These are phyloP conservation scores for Bombus soroeensis DNA, from an alignment of 1,140 invertebrate genomes.

Conservation along the genomic window DNA sequence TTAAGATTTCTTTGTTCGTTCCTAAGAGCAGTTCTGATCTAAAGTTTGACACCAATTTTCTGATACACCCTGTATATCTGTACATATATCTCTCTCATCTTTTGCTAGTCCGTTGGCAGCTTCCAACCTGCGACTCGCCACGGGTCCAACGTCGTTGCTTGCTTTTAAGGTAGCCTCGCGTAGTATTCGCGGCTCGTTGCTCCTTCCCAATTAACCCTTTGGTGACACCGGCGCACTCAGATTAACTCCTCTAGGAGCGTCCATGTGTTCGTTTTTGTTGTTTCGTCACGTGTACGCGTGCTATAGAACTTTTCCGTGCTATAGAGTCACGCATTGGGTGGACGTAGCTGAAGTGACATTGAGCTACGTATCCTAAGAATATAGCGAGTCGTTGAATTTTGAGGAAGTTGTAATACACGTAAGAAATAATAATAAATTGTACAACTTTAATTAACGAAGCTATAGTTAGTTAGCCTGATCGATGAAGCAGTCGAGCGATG, in stretches of 20 bases:
- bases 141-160: not conserved
- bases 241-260: constrained; percentile 32
- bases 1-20: too few species aligned
- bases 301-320: not conserved
- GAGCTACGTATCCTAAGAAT: too few species aligned
- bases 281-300: not conserved
- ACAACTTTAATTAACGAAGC: too few species aligned
- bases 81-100: not conserved
- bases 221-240: constrained; percentile 22
- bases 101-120: not conserved
- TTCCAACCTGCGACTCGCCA: not conserved
- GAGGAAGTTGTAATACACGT: too few species aligned
- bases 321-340: too few species aligned
- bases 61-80: not conserved
- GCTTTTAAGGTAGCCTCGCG: constrained; percentile 32
- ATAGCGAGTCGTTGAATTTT: too few species aligned
- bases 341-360: too few species aligned
- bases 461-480: too few species aligned
- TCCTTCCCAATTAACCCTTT: constrained; percentile 61
- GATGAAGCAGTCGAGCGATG: too few species aligned
- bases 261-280: not conserved
- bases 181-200: constrained; percentile 30
- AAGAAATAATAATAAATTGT: too few species aligned
- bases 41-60: not conserved
- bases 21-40: too few species aligned